Evolutionary conservation across 2,797 vertebrate genomes (phyloP).

Genomic region (Acanthurus leucopareius): DNA sequence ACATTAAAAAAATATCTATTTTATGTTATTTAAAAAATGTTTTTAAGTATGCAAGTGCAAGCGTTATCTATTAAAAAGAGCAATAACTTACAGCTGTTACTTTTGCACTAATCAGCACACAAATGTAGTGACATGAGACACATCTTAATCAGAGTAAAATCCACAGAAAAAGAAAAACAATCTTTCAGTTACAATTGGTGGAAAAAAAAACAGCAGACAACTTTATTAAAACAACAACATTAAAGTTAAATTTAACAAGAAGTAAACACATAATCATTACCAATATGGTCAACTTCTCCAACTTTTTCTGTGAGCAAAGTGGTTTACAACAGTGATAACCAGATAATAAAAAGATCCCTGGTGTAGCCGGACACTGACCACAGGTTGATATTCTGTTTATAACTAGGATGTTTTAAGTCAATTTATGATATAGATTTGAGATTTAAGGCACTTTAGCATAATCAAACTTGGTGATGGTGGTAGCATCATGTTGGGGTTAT

Average conservation of each 20-base stretch:
- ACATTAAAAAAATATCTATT: conserved; percentile 22
- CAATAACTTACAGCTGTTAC: not conserved
- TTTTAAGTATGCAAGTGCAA: not conserved
- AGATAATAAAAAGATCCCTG: not conserved
- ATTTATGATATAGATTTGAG: not conserved
- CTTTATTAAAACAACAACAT: conserved; percentile 9
- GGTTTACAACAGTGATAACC: not conserved
- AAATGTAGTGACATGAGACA: not conserved
- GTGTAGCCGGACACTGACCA: not conserved
- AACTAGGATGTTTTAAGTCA: not conserved
- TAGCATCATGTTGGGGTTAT: too few species aligned
- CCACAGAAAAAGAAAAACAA: not conserved
- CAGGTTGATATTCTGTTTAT: not conserved
- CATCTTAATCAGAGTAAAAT: not conserved
- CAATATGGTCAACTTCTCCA: too few species aligned
- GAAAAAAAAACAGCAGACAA: conserved; percentile 9
- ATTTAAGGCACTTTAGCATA: too few species aligned
- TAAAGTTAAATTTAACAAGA: not conserved
- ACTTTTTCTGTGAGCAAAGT: not conserved
- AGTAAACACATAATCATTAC: not conserved
- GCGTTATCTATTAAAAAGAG: conserved; percentile 14
- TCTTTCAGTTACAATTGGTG: not conserved
- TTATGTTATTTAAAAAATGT: not conserved
- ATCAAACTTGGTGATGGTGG: too few species aligned
- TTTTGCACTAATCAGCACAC: not conserved